These are phyloP conservation scores for Chymomyza procnemis DNA, from an alignment of 2,888 invertebrate genomes.

Conservation along the genomic window DNA sequence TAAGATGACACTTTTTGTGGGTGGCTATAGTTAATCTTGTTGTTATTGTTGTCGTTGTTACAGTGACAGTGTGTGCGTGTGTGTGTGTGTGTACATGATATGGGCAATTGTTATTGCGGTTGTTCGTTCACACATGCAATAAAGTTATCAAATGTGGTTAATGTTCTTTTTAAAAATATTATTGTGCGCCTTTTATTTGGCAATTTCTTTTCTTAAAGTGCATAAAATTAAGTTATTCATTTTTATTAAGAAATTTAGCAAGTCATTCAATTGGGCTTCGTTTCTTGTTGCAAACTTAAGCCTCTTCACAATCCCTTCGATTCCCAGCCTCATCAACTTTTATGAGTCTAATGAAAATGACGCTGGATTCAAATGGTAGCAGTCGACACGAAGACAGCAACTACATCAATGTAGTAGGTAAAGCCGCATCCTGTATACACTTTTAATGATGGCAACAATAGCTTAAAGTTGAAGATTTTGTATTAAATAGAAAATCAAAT, in stretches of 20 bases:
- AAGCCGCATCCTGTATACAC: not conserved
- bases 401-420: not conserved
- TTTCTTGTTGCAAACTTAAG: not conserved
- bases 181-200: not conserved
- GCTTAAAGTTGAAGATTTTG: no score
- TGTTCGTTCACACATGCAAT: conserved; percentile 32
- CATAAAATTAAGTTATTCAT: not conserved
- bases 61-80: no score
- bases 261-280: not conserved
- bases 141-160: conserved; percentile 48
- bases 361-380: not conserved
- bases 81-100: conserved; percentile 9
- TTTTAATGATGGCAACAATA: not conserved
- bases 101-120: conserved; percentile 27
- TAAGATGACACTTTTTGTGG: conserved; percentile 61
- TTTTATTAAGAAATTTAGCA: not conserved
- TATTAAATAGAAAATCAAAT: no score
- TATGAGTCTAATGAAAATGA: conserved; percentile 23
- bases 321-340: conserved; percentile 43
- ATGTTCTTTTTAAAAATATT: conserved; percentile 7
- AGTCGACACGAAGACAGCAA: not conserved
- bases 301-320: conserved; percentile 6
- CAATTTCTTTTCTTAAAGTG: not conserved
- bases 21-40: conserved; percentile 1
- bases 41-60: conserved; percentile 3